phyloP scores from a whole-genome alignment of 2,797 vertebrate genomes.

The Gymnothorax javanicus region DNA sequence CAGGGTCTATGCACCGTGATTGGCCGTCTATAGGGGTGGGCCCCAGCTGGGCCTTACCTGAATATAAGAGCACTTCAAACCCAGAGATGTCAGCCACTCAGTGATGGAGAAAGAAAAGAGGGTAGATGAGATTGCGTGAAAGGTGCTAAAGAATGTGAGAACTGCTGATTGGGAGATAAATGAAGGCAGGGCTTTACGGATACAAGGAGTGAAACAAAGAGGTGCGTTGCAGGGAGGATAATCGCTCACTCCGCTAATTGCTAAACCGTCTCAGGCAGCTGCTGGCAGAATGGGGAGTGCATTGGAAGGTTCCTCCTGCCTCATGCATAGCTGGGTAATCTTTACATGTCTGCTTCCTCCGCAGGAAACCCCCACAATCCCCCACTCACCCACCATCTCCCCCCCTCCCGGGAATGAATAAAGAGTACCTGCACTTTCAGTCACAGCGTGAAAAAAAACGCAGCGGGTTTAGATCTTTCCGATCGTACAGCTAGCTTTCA shows the following conservation, averaged over 20 bases:
- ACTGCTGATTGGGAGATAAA: not conserved
- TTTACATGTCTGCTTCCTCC: constrained; percentile 71
- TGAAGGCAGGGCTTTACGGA: not conserved
- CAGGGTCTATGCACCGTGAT: constrained; percentile 81
- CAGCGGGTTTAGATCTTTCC: not conserved
- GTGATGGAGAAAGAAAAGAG: constrained; percentile 51
- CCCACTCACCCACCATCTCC: not conserved
- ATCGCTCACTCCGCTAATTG: constrained; percentile 84
- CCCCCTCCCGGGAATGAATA: not conserved
- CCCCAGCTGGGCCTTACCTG: constrained; percentile 71
- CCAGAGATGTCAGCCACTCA: constrained; percentile 57
- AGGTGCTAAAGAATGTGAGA: not conserved
- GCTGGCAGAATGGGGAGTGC: constrained; percentile 70
- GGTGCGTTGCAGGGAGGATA: constrained; percentile 80
- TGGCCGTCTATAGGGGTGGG: constrained; percentile 75
- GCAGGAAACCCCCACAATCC: constrained; percentile 53
- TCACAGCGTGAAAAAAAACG: not conserved
- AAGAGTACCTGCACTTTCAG: not conserved
- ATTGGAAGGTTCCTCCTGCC: constrained; percentile 68
- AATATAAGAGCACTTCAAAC: constrained; percentile 78
- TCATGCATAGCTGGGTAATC: constrained; percentile 73
- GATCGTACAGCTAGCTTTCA: not conserved
- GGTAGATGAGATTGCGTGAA: not conserved
- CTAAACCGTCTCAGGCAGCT: constrained; percentile 75
- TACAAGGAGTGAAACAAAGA: constrained; percentile 54